Evolutionary conservation across 2,888 invertebrate genomes (phyloP), one percentile per base, ranked within the genome.

Genomic region (Dioctria rufipes): DNA sequence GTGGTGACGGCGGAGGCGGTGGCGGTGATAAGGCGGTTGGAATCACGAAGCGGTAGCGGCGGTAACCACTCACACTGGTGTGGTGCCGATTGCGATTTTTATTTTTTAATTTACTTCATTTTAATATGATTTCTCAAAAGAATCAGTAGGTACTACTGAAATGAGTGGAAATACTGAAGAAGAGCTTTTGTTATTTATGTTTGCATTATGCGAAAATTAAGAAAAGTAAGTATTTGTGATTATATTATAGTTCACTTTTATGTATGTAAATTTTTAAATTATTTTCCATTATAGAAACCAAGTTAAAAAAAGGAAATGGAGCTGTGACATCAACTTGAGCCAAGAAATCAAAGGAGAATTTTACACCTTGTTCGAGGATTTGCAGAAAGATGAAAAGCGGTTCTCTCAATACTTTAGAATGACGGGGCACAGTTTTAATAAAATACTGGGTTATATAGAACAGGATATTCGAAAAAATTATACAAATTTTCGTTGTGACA

Each of bases 131-230:
- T 25, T 25, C 25, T 25, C 1, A 25, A 25, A 25, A 25, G 25
- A 25, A 25, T 25, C 25, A 25, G 25, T n/a, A n/a, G n/a, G n/a
- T 25, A 25, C 58, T 66, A 66, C 42, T 66, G 13, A 66, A 66
- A 66, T 42, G 66, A 66, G 66, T 66, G 66, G 43, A 66, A 66
- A 66, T 66, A 66, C 43, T 40, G 42, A 66, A 66, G 66, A 66
- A 42, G 8, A 4, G 3, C 40, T 66, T 39, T 13, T 58, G 11
- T 58, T 3, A 58, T 58, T 58, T 58, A 11, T 11, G 11, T 13
- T 58, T 25, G 25, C 25, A 25, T 25, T 25, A 25, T 25, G 25
- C 25, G 25, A 25, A 25, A 2, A 25, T 25, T 0, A 25, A 25
- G 25, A 25, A 25, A 58, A 58, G 58, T 11, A 13, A 58, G 11